Conservation (phyloP, 35 echinoderm and acorn worm genomes). For the Heliocidaris erythrogramma region DNA sequence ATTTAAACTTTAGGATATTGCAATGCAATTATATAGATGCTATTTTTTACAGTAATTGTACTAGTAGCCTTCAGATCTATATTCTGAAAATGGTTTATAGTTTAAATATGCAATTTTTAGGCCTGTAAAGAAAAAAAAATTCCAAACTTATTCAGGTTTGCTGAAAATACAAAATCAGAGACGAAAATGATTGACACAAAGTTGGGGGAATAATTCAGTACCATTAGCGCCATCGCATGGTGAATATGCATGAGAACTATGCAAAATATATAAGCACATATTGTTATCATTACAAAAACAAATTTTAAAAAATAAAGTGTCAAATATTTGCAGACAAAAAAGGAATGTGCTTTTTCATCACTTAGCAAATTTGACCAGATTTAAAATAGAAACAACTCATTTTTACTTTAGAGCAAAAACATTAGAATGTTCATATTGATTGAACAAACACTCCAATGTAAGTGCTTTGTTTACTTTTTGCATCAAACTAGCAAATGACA, state of each 20-base stretch:
- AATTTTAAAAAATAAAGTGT: neutral
- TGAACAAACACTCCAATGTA: neutral
- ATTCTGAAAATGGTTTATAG: too few species aligned
- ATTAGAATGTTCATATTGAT: neutral
- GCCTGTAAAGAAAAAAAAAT: neutral
- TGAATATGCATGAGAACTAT: neutral
- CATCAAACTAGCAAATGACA: neutral
- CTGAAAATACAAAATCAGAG: neutral
- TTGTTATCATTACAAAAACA: neutral
- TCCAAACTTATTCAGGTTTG: neutral
- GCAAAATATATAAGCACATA: too few species aligned
- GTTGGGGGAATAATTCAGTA: neutral
- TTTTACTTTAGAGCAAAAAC: neutral
- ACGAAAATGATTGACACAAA: neutral
- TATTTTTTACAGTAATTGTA: too few species aligned
- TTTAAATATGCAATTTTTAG: neutral
- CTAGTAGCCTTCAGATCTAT: too few species aligned
- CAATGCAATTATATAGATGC: too few species aligned
- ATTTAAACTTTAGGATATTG: too few species aligned
- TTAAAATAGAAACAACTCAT: too few species aligned
- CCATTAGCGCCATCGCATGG: neutral
- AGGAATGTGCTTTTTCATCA: neutral
- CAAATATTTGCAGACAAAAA: neutral
- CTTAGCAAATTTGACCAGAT: neutral
- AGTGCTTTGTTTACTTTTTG: neutral